Evolutionary conservation across 2,797 vertebrate species (phyloP), one percentile per base, ranked within the genome.

Genomic region (Helarctos malayanus): DNA sequence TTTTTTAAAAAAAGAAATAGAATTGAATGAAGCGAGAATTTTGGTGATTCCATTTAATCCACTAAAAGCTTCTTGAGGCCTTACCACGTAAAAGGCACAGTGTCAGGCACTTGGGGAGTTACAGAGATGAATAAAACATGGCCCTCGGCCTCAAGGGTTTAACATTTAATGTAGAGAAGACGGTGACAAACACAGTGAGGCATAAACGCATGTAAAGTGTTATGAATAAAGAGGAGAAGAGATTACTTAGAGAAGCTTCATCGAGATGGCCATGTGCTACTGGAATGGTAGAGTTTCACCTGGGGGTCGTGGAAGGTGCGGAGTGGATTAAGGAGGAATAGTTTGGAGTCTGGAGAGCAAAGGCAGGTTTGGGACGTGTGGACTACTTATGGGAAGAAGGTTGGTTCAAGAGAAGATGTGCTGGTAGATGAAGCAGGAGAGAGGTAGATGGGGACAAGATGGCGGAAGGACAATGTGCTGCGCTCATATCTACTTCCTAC

Each of bases 391-490:
- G 4, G 29, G 19, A 63, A 93, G 35, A 23, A 13, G 0, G 0
- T 32, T 3, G 47, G 4, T 27, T 49, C 49, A 4, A 89, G 41
- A 63, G 54, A 56, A 45, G 47, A 32, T 0, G 2, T 19, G 63
- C 11, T 35, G 45, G 47, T 1, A 5, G 81, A 21, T 11, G 41
- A 76, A 52, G 10, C 12, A 19, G 63, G 49, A 41, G 23, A 45
- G 11, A 8, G 35, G 32, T 6, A 29, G 14, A 13, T 8, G 14
- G 63, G 21, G 38, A 57, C 63, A 21, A 49, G 14, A n/a, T 25
- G 14, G 32, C 1, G 0, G 35, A 68, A 61, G 10, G n/a, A 71
- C 73, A 76, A 32, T 1, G 2, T 3, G 1, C 14, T 15, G 1
- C 2, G 21, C 18, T 5, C 29, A 14, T 14, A 13, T 27, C 38